These are phyloP conservation scores for Neomonachus schauinslandi DNA, from an alignment of 2,113 vertebrate genomes.

Conservation along the genomic window DNA sequence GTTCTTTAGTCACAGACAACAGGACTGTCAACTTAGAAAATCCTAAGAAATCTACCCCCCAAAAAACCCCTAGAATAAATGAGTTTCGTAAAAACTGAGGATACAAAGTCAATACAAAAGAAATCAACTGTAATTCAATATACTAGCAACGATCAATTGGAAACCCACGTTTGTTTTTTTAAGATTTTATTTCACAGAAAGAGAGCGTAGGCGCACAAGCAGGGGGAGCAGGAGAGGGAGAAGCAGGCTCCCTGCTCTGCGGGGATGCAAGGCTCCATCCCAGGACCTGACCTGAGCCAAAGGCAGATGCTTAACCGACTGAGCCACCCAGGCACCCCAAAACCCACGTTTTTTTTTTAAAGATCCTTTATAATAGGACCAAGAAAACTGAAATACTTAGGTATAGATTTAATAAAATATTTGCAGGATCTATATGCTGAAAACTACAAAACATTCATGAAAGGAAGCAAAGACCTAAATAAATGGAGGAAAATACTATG, in stretches of 20 bases:
- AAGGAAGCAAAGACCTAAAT: slow-evolving; percentile 39
- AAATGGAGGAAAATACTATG: not conserved
- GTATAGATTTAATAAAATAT: slow-evolving; percentile 33
- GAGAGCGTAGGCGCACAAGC: not conserved
- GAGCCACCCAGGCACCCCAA: not conserved
- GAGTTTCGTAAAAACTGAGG: not conserved
- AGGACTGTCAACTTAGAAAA: not conserved
- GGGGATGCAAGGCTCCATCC: not conserved
- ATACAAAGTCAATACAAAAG: slow-evolving; percentile 27
- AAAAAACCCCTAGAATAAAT: not conserved
- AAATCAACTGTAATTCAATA: not conserved
- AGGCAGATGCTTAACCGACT: not conserved
- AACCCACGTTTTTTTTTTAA: not conserved
- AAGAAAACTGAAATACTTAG: not conserved
- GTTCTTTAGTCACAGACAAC: not conserved
- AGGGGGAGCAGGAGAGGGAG: not conserved
- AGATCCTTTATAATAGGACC: not conserved
- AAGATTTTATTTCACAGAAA: not conserved
- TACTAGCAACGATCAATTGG: not conserved
- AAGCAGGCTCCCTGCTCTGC: not conserved
- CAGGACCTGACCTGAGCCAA: not conserved
- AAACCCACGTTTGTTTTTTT: not conserved
- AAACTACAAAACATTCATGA: slow-evolving; percentile 12
- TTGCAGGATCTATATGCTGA: slow-evolving; percentile 3
- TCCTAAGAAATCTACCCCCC: not conserved